Percentiles rank a stretch among this genome's conserved stretches.
Evolutionary conservation across 2,113 vertebrate species (phyloP).

Genomic region (Percopsis transmontana): DNA sequence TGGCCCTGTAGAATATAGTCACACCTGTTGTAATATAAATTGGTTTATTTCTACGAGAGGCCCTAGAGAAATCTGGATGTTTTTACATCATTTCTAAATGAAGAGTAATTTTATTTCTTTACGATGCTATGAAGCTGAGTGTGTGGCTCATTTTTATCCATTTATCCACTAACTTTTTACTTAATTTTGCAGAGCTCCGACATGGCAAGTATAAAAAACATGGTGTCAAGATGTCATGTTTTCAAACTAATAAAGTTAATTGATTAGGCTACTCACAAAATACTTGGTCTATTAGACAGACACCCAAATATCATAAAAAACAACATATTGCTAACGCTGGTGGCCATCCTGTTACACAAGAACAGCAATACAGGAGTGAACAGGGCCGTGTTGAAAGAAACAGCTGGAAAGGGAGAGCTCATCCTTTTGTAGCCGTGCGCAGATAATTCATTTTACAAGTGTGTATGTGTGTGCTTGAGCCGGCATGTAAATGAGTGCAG

Average conservation of each 20-base stretch:
- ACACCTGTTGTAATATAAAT: conserved; percentile 3
- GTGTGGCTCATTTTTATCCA: too few relatives aligned
- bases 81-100: background rate
- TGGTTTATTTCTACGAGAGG: background rate
- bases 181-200: too few relatives aligned
- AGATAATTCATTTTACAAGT: conserved; percentile 56
- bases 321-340: too few relatives aligned
- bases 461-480: conserved; percentile 44
- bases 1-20: conserved; percentile 2
- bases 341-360: background rate
- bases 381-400: conserved; percentile 18
- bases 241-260: too few relatives aligned
- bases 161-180: too few relatives aligned
- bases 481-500: conserved; percentile 48
- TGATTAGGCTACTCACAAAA: too few relatives aligned
- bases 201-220: too few relatives aligned
- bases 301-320: too few relatives aligned
- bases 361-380: conserved; percentile 6
- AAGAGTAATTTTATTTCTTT: background rate
- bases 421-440: conserved; percentile 55
- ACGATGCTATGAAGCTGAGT: background rate
- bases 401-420: conserved; percentile 42
- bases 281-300: too few relatives aligned
- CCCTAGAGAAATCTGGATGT: background rate
- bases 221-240: too few relatives aligned